phyloP scores from a whole-genome alignment of 2,888 invertebrate species.

The Cynaeus angustus region DNA sequence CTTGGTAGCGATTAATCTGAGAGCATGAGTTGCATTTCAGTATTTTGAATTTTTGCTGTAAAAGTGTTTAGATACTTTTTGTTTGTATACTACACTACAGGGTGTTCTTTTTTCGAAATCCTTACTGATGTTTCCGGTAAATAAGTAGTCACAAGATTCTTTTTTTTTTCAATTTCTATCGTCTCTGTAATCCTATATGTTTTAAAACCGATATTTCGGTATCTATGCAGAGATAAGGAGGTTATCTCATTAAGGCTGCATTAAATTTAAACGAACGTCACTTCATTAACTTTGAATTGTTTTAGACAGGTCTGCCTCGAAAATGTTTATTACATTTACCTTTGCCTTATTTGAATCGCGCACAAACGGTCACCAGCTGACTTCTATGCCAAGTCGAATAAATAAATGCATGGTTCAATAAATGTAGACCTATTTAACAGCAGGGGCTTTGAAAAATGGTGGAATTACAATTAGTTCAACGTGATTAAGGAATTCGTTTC shows the following conservation, averaged over 20 bases:
- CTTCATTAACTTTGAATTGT: slow-evolving; percentile 17
- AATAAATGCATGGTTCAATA: slow-evolving; percentile 33
- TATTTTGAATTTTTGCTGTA: too few relatives aligned
- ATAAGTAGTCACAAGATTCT: too few relatives aligned
- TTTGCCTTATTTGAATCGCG: slow-evolving; percentile 3
- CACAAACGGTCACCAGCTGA: slow-evolving; percentile 1
- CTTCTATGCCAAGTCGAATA: slow-evolving; percentile 24
- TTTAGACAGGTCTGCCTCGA: slow-evolving; percentile 17
- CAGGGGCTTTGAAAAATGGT: slow-evolving; percentile 38
- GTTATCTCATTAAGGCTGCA: slow-evolving; percentile 29
- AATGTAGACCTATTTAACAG: slow-evolving; percentile 40
- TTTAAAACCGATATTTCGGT: slow-evolving; percentile 14
- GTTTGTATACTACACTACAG: too few relatives aligned
- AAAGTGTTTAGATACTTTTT: too few relatives aligned
- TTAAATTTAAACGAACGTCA: slow-evolving; percentile 25
- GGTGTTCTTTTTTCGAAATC: neutral
- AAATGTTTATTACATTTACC: slow-evolving; percentile 16
- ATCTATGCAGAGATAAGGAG: slow-evolving; percentile 30
- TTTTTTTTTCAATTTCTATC: too few relatives aligned
- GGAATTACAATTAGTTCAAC: slow-evolving; percentile 35
- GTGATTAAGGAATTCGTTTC: slow-evolving; percentile 35
- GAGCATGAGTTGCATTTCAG: too few relatives aligned
- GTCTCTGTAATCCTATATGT: neutral
- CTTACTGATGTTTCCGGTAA: too few relatives aligned
- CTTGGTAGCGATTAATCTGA: too few relatives aligned